Base-by-base conservation (phyloP, 1,140 invertebrate species). In the Drosophila ambigua region DNA sequence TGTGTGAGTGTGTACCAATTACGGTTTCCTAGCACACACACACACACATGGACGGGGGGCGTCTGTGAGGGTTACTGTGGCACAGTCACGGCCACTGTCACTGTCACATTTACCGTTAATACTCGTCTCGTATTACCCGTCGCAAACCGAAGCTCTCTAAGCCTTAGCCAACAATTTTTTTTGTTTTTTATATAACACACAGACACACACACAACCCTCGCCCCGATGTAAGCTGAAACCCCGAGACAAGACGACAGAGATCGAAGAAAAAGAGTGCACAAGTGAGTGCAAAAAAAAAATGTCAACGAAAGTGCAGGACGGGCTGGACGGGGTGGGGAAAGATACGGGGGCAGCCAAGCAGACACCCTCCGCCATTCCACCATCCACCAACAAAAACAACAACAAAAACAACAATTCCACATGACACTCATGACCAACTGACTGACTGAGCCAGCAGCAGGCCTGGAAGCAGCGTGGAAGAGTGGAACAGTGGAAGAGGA, bases 351-450 rank as follows among this genome's bases (percentile, higher is more conserved):
- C 23, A 54, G 4, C 28, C 9, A 54, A 46, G 16, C 35, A 13
- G 35, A n/a, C 41, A 20, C n/a, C 35, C 39, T 31, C 15, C 48
- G 28, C 48, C 31, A 31, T 46, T 41, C 45, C 44, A 15, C 23
- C 8, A 15, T 39, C 50, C 43, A 39, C 57, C 57, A 58, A 20
- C 51, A 58, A 60, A 44, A 41, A 46, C 53, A 50, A 51, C 16
- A 57, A n/a, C n/a, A n/a, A n/a, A n/a, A n/a, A 50, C 62, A 61
- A 54, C 48, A 26, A 60, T 51, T 51, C 66, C 72, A 84, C 73
- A 89, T 88, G 75, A 82, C 80, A 88, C 82, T 79, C 77, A 85
- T 90, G 89, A 90, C 89, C 89, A 90, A 90, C 89, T 90, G 89
- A 90, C 89, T 90, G 82, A 90, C 69, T 78, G 79, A 59, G 69